These are phyloP conservation scores for Aporrectodea caliginosa DNA, from an alignment of 1,140 invertebrate species.

Conservation along the genomic window DNA sequence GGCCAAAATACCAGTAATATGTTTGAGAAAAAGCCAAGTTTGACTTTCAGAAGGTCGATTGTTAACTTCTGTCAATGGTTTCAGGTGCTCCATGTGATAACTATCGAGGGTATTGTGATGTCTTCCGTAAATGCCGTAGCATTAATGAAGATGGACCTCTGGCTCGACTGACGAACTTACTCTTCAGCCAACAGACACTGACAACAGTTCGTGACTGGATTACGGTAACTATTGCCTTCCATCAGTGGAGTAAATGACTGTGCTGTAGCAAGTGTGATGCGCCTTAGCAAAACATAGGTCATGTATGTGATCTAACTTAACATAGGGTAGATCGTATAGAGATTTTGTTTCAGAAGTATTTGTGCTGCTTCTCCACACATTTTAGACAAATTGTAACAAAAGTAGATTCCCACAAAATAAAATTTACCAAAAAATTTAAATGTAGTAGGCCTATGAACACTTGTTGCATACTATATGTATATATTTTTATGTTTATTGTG, in stretches of 20 bases:
- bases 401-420: too few relatives aligned
- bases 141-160: slow-evolving; percentile 97
- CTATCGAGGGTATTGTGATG: slow-evolving; percentile 92
- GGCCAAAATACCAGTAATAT: too few relatives aligned
- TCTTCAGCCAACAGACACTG: slow-evolving; percentile 88
- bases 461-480: too few relatives aligned
- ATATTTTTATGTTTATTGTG: too few relatives aligned
- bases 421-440: too few relatives aligned
- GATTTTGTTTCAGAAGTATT: too few relatives aligned
- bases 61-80: too few relatives aligned
- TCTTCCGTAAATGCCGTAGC: slow-evolving; percentile 92
- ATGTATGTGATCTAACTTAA: slow-evolving; percentile 10
- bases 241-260: slow-evolving; percentile 59
- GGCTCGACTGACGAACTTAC: slow-evolving; percentile 89
- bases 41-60: too few relatives aligned
- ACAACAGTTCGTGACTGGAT: slow-evolving; percentile 53
- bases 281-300: slow-evolving; percentile 1
- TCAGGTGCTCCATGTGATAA: slow-evolving; percentile 96
- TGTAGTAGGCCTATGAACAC: too few relatives aligned
- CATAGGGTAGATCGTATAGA: not conserved
- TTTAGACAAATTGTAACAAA: too few relatives aligned
- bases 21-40: too few relatives aligned
- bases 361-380: too few relatives aligned
- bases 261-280: not conserved
- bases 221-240: slow-evolving; percentile 48